These are phyloP conservation scores for Linnaemya tessellans DNA, from an alignment of 2,888 invertebrate species.

Conservation along the genomic window DNA sequence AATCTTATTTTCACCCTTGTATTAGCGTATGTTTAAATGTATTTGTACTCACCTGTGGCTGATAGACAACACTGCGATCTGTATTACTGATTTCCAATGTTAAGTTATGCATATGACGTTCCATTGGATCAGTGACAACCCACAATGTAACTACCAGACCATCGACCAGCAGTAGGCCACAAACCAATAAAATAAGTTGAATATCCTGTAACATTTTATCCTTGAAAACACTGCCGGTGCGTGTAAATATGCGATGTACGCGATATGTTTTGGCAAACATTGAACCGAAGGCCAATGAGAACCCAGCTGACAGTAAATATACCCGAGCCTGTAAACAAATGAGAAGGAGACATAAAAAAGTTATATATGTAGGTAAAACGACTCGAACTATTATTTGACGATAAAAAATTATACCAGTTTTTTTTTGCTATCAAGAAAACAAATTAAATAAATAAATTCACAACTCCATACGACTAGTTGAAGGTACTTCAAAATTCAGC, in stretches of 20 bases:
- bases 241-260: conserved; percentile 95
- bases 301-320: conserved; percentile 94
- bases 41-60: conserved; percentile 88
- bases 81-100: conserved; percentile 90
- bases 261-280: conserved; percentile 98
- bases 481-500: too few species aligned
- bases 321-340: conserved; percentile 89
- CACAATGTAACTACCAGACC: conserved; percentile 92
- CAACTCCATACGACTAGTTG: too few species aligned
- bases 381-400: background rate
- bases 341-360: background rate
- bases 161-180: conserved; percentile 91
- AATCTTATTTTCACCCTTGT: background rate
- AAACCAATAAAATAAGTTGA: conserved; percentile 92
- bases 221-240: conserved; percentile 92
- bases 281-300: conserved; percentile 95
- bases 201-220: conserved; percentile 96
- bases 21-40: background rate
- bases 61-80: conserved; percentile 92
- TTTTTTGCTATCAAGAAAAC: background rate
- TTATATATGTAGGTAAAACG: background rate
- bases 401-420: too few species aligned
- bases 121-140: conserved; percentile 94
- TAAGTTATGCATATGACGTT: conserved; percentile 91
- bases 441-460: background rate